These are phyloP conservation scores for Thaumatotibia leucotreta DNA, from an alignment of 1,140 invertebrate species.

Conservation along the genomic window DNA sequence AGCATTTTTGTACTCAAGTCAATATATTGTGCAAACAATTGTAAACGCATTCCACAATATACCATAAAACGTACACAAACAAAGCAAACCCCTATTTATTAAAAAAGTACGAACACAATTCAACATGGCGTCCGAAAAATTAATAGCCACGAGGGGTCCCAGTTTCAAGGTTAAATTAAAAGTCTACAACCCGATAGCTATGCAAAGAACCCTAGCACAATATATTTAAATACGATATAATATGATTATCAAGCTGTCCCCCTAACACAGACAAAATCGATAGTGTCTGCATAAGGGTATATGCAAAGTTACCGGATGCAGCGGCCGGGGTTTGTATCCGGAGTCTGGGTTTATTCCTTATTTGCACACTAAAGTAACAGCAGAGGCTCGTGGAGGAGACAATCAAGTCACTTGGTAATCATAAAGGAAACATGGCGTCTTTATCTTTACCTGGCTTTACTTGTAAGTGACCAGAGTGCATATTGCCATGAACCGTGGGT, in stretches of 20 bases:
- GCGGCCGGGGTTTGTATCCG: slow-evolving; percentile 7
- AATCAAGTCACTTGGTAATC: too few relatives aligned
- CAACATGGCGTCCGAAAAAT: slow-evolving; percentile 6
- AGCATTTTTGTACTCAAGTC: too few relatives aligned
- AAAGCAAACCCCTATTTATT: neutral
- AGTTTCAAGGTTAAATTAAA: slow-evolving; percentile 56
- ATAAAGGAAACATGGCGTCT: too few relatives aligned
- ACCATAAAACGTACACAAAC: neutral
- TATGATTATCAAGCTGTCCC: slow-evolving; percentile 70
- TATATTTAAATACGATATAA: slow-evolving; percentile 73
- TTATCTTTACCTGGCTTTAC: too few relatives aligned
- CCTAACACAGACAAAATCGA: slow-evolving; percentile 75
- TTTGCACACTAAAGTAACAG: neutral
- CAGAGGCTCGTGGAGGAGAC: too few relatives aligned
- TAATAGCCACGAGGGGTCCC: slow-evolving; percentile 6
- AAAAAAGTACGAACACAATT: neutral
- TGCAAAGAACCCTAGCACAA: slow-evolving; percentile 37
- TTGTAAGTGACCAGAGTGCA: too few relatives aligned
- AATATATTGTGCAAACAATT: neutral
- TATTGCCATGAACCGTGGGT: too few relatives aligned
- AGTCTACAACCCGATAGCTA: slow-evolving; percentile 15
- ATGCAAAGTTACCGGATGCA: slow-evolving; percentile 45
- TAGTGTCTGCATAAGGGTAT: slow-evolving; percentile 62
- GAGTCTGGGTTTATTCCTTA: neutral
- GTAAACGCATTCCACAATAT: too few relatives aligned